A percentile compares a stretch with the other conserved stretches of the same genome.
phyloP scores from a whole-genome alignment of 2,113 vertebrate genomes.

The Anser brachyrhynchus region DNA sequence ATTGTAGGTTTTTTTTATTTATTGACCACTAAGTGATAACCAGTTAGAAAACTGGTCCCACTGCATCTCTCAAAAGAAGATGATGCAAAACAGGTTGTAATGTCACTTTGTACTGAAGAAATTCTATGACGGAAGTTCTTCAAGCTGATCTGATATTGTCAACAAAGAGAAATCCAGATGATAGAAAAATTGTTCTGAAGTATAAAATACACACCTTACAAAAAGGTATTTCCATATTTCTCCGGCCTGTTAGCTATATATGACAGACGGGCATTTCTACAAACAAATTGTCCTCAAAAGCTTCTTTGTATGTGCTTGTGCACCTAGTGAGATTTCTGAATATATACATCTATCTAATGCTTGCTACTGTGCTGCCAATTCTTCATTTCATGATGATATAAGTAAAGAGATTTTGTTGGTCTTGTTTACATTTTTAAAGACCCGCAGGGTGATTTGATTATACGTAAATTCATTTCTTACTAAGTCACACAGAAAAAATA shows the following conservation, averaged over 20 bases:
- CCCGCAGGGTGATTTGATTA: background rate
- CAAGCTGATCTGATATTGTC: background rate
- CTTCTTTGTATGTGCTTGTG: background rate
- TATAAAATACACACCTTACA: background rate
- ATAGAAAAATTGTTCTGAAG: background rate
- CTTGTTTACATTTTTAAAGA: slow-evolving; percentile 32
- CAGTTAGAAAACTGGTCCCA: background rate
- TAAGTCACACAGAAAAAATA: background rate
- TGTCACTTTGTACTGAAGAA: background rate
- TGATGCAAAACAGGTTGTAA: background rate
- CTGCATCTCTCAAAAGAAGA: background rate
- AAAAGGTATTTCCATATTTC: background rate
- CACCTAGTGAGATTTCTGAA: background rate
- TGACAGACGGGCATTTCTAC: background rate
- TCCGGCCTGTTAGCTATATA: background rate
- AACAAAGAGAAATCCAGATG: background rate
- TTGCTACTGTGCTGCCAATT: background rate
- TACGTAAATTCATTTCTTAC: background rate
- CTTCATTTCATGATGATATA: slow-evolving; percentile 6
- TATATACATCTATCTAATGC: background rate
- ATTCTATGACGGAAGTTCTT: background rate
- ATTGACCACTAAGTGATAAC: background rate
- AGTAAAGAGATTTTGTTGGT: slow-evolving; percentile 6
- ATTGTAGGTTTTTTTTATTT: background rate
- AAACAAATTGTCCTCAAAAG: slow-evolving; percentile 1